These are phyloP conservation scores for Diaprepes abbreviatus DNA, from an alignment of 2,888 invertebrate species.

Conservation along the genomic window DNA sequence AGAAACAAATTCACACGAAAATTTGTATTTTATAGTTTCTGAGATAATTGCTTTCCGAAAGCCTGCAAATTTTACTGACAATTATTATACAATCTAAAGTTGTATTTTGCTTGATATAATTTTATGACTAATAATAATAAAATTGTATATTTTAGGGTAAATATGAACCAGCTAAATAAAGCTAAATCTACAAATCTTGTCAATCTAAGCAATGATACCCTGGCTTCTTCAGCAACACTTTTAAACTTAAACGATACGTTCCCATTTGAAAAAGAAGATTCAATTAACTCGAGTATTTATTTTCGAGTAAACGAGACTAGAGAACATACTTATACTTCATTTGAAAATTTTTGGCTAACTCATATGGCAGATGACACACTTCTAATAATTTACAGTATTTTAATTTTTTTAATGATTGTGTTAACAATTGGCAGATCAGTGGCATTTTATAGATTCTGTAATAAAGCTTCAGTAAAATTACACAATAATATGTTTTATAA, in stretches of 20 bases:
- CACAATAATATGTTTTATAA: too few species aligned
- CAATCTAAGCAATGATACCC: too few species aligned
- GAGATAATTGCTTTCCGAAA: too few species aligned
- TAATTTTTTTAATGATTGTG: constrained; percentile 61
- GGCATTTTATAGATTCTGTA: constrained; percentile 70
- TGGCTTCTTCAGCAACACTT: too few species aligned
- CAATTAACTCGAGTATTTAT: neutral
- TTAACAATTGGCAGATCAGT: constrained; percentile 68
- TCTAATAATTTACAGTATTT: constrained; percentile 62
- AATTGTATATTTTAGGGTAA: constrained; percentile 59
- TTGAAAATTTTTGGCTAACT: constrained; percentile 36
- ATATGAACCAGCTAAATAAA: constrained; percentile 52
- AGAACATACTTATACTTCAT: neutral
- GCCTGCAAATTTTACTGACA: too few species aligned
- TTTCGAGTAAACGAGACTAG: neutral
- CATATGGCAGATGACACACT: constrained; percentile 54
- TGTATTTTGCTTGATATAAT: too few species aligned
- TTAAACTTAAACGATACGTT: neutral
- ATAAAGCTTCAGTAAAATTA: too few species aligned
- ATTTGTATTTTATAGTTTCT: too few species aligned
- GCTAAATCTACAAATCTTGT: too few species aligned
- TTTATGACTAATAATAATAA: too few species aligned
- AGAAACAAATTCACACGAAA: too few species aligned
- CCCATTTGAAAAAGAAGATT: neutral
- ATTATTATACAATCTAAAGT: too few species aligned